phyloP scores from a whole-genome alignment of 2,888 invertebrate species.

The Kryphioiulus occultus region DNA sequence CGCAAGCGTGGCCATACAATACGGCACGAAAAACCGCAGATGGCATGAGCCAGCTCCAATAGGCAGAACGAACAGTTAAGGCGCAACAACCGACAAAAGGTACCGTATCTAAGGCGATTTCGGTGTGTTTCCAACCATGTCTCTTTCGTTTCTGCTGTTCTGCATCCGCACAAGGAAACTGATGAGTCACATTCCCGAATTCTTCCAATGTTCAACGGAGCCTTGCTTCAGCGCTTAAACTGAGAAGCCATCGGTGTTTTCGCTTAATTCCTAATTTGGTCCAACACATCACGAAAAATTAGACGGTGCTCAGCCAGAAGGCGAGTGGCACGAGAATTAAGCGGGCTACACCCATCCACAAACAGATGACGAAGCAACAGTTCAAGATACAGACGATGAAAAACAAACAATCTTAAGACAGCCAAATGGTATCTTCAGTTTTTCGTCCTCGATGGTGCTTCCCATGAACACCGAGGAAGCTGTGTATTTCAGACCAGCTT shows the following conservation, averaged over 20 bases:
- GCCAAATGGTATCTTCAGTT: neutral
- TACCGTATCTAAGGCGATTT: conserved; percentile 26
- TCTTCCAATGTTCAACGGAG: neutral
- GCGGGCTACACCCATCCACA: neutral
- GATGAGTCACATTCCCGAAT: neutral
- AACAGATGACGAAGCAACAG: neutral
- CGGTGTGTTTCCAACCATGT: neutral
- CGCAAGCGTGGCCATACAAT: neutral
- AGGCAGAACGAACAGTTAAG: conserved; percentile 4
- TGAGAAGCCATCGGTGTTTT: neutral
- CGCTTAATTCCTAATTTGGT: neutral
- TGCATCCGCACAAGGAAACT: neutral
- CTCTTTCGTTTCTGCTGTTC: conserved; percentile 4
- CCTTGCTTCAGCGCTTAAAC: neutral
- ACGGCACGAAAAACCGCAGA: neutral
- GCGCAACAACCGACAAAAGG: conserved; percentile 7
- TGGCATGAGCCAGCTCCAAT: conserved; percentile 4
- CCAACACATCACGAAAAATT: neutral
- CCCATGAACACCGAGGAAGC: too few species aligned
- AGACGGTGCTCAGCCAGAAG: neutral
- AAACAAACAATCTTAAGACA: neutral
- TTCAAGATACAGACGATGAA: neutral
- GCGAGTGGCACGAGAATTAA: neutral
- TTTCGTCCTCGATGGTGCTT: too few species aligned
- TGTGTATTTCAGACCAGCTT: too few species aligned